Percentiles rank a stretch among this genome's conserved stretches.
phyloP scores from a whole-genome alignment of 2,113 vertebrate genomes.

The Corythornis madagascariensis region DNA sequence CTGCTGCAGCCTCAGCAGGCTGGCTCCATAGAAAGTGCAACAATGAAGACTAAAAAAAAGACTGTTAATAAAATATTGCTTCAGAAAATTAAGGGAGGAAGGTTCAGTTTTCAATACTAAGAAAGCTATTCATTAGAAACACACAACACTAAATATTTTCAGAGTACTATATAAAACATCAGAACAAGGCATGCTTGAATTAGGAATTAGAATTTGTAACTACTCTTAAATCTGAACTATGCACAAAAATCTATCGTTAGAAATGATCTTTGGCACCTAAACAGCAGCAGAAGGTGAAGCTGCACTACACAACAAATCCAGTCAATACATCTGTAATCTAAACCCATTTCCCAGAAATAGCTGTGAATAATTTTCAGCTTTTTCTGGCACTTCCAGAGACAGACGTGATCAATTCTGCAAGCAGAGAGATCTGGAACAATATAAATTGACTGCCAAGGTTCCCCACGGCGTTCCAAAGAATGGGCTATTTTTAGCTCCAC shows the following conservation, averaged over 20 bases:
- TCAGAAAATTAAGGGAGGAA: constrained; percentile 6
- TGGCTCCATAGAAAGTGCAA: neutral
- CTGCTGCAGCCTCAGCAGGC: neutral
- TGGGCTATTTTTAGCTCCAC: constrained; percentile 83
- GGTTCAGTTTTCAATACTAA: neutral
- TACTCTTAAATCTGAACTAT: neutral
- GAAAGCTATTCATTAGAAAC: neutral
- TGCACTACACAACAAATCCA: neutral
- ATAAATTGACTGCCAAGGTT: constrained; percentile 71
- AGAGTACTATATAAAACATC: neutral
- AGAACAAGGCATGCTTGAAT: neutral
- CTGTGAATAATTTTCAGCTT: constrained; percentile 62
- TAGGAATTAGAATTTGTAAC: neutral
- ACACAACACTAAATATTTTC: neutral
- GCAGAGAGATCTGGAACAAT: constrained; percentile 78
- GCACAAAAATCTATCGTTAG: neutral
- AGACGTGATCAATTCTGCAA: constrained; percentile 74
- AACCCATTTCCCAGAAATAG: constrained; percentile 29
- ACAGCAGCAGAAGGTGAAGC: neutral
- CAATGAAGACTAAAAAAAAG: neutral
- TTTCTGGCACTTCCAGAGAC: constrained; percentile 71
- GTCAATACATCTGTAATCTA: neutral
- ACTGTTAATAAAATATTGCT: neutral
- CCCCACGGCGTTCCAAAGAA: constrained; percentile 54
- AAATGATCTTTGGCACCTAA: neutral